Base-by-base conservation (phyloP, 2,888 invertebrate genomes). In the Caenorhabditis drosophilae region DNA sequence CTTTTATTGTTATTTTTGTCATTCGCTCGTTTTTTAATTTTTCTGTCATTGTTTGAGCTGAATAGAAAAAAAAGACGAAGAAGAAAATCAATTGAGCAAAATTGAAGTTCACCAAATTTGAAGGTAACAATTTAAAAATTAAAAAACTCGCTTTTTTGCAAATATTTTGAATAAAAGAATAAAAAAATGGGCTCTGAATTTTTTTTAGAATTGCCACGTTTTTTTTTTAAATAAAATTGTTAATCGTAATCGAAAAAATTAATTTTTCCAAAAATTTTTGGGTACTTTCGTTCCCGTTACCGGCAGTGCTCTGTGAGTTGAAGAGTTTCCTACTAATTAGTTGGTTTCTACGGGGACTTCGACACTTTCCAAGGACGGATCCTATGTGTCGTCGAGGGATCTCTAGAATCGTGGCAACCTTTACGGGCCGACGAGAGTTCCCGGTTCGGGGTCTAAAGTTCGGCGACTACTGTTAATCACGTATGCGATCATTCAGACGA, bases 401-500 rank as follows among this genome's bases (percentile, higher is more conserved):
- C 36, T 36, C 36, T 36, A n/a, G 27, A 27, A 45, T 45, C 44
- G 44, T 27, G 44, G 44, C 44, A 45, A 18, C 44, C 44, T 45
- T 45, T 27, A 45, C 44, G 44, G 44, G 44, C 44, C 44, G 15
- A 16, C 44, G 44, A 45, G 44, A 18, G 25, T 27, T 26, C 26
- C 44, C 27, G 12, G 15, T 23, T 27, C 27, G n/a, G 18, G 27
- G 44, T 45, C 44, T 45, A 45, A 45, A 45, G 44, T 45, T 45
- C 44, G 27, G 44, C 44, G 44, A 45, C 44, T 27, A 27, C 20
- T 45, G 23, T 6, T 15, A 4, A 11, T 6, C 9, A 42, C n/a
- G n/a, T n/a, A n/a, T 26, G 44, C 44, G 44, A 45, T 45, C 44
- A 45, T 45, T 18, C 18, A 45, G 44, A 45, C 44, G 44, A 45